phyloP scores from a whole-genome alignment of 1,140 invertebrate species.

The Arion vulgaris region DNA sequence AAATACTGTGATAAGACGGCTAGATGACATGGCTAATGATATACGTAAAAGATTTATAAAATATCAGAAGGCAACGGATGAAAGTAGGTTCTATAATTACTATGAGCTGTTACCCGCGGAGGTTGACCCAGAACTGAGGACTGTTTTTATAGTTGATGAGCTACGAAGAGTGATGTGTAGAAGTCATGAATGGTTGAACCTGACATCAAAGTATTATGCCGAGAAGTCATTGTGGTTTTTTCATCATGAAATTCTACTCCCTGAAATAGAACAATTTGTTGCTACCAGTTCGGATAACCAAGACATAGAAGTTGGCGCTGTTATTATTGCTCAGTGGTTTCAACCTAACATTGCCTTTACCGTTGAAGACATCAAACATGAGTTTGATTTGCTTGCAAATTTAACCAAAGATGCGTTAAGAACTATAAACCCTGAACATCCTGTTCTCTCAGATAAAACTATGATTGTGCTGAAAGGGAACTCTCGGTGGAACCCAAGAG shows the following conservation, averaged over 20 bases:
- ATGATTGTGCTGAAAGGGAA: neutral
- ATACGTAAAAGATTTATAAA: neutral
- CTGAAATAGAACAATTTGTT: slow-evolving; percentile 10
- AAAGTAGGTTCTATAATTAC: slow-evolving; percentile 5
- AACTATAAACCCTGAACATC: neutral
- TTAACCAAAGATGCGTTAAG: neutral
- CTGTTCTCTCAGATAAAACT: neutral
- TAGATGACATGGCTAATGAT: neutral
- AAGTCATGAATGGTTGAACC: neutral
- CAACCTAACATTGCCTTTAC: neutral
- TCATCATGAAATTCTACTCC: neutral
- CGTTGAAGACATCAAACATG: slow-evolving; percentile 1
- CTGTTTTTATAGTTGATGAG: slow-evolving; percentile 1
- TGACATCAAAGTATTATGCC: slow-evolving; percentile 3
- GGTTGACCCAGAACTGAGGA: neutral
- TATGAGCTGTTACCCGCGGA: neutral
- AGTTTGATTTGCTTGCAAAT: slow-evolving; percentile 18
- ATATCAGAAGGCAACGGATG: neutral
- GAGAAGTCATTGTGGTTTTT: slow-evolving; percentile 21
- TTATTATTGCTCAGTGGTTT: slow-evolving; percentile 28
- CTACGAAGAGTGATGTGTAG: neutral
- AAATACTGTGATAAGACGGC: neutral
- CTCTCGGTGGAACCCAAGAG: slow-evolving; percentile 13
- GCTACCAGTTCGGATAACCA: neutral
- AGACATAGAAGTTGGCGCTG: slow-evolving; percentile 14